Base-by-base conservation (phyloP, 2,888 invertebrate genomes). In the Limnephilus marmoratus region DNA sequence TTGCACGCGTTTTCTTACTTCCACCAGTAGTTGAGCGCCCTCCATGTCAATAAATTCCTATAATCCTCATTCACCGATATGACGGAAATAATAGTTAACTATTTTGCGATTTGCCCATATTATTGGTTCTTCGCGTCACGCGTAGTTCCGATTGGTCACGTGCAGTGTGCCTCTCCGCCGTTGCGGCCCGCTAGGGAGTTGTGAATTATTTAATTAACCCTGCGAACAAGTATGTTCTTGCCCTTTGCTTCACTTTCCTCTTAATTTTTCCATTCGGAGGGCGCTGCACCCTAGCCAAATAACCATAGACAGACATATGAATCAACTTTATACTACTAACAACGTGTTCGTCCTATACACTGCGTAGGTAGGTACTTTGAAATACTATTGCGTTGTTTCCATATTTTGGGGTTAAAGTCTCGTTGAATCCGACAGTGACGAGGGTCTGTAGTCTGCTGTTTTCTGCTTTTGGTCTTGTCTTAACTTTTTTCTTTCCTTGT, bases 161-260 rank as follows among this genome's bases (percentile, higher is more conserved):
- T n/a, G 68, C 24, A 68, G n/a, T 68, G 24, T 68, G 68, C 68
- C 1, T 68, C 68, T 24, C 68, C 68, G 68, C 68, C 7, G n/a
- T 24, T 68, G 68, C 24, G n/a, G 68, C 68, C n/a, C 83, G 37
- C 9, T 83, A 9, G 83, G 83, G 37, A 83, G 37, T 83, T 83
- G 34, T 24, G 83, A 24, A 83, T 83, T 31, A 83, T 83, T 83
- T 24, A 37, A 83, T 83, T 83, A 83, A 83, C 31, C 82, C 82
- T 37, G 5, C 12, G 82, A 34, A 83, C 24, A 68, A 68, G 68
- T 68, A n/a, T n/a, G 24, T 68, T 24, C 24, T 68, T 18, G 82
- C 34, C 83, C 83, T 41, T 34, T 83, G 83, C 83, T 18, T 83
- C 83, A 15, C 15, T 83, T 37, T 34, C 18, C 37, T 83, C 83